These are phyloP conservation scores for Sylvia atricapilla DNA, from an alignment of 2,113 vertebrate genomes.

Conservation along the genomic window DNA sequence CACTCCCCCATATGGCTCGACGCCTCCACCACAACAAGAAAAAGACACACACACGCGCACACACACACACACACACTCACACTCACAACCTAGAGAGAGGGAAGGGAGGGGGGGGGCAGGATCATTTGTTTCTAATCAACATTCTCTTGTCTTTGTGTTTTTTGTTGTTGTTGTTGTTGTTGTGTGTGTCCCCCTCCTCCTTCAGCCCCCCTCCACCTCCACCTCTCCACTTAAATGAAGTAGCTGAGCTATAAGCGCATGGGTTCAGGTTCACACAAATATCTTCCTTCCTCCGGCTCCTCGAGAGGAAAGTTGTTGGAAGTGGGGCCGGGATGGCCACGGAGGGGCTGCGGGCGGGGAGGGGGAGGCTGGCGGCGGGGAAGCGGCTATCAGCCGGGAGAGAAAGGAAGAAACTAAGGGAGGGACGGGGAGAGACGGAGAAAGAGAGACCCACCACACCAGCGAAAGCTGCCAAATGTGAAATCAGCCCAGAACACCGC, in stretches of 20 bases:
- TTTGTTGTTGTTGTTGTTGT: conserved; percentile 37
- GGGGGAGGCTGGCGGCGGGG: not conserved
- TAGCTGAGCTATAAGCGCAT: not conserved
- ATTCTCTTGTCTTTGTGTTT: conserved; percentile 67
- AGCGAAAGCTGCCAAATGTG: conserved; percentile 25
- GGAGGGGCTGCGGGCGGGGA: not conserved
- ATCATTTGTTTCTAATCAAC: conserved; percentile 72
- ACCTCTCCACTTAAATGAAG: conserved; percentile 32
- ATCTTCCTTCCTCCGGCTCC: conserved; percentile 31
- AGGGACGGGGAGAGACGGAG: not conserved
- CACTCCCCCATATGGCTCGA: conserved; percentile 79
- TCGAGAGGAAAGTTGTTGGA: conserved; percentile 70
- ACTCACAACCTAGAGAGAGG: conserved; percentile 43
- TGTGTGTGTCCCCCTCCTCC: not conserved
- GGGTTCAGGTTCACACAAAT: conserved; percentile 53
- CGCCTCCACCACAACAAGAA: conserved; percentile 77
- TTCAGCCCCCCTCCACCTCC: not conserved
- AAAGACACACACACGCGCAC: conserved; percentile 27
- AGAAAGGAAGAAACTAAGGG: conserved; percentile 21
- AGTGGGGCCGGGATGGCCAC: conserved; percentile 47
- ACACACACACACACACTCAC: conserved; percentile 37
- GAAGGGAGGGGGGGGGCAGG: not conserved
- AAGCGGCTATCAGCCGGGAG: not conserved
- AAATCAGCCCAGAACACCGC: conserved; percentile 24
- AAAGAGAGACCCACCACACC: conserved; percentile 7